Evolutionary conservation across 2,888 invertebrate species (phyloP).

Genomic region (Stenoptilia bipunctidactyla): DNA sequence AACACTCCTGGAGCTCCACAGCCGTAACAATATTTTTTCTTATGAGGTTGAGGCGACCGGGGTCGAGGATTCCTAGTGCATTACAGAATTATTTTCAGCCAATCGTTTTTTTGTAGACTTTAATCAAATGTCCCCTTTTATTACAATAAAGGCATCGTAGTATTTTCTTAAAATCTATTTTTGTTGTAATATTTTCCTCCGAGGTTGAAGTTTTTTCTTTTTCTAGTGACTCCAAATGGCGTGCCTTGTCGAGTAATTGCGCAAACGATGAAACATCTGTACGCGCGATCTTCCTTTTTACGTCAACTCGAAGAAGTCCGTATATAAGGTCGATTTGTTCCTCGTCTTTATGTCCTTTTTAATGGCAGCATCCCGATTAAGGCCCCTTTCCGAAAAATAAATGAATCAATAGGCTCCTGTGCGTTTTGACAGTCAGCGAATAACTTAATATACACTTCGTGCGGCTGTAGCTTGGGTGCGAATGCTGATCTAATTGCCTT

Average conservation of each 20-base stretch:
- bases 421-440: constrained; percentile 10
- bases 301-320: constrained; percentile 10
- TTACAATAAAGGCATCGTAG: constrained; percentile 1
- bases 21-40: not conserved
- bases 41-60: too few species aligned
- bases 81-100: too few species aligned
- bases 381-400: constrained; percentile 8
- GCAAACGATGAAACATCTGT: constrained; percentile 5
- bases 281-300: constrained; percentile 7
- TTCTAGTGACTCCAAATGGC: constrained; percentile 6
- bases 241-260: constrained; percentile 6
- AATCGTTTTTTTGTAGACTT: too few species aligned
- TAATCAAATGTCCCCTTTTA: not conserved
- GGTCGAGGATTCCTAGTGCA: too few species aligned
- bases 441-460: constrained; percentile 15
- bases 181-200: not conserved
- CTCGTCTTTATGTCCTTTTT: constrained; percentile 12
- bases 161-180: not conserved
- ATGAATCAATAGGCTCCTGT: constrained; percentile 8
- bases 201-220: not conserved
- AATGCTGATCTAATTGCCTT: constrained; percentile 10
- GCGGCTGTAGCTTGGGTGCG: constrained; percentile 12
- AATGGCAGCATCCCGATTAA: constrained; percentile 3
- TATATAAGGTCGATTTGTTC: constrained; percentile 16
- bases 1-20: not conserved